Base-by-base conservation (phyloP, 1,140 invertebrate species). In the Zaprionus lachaisei region DNA sequence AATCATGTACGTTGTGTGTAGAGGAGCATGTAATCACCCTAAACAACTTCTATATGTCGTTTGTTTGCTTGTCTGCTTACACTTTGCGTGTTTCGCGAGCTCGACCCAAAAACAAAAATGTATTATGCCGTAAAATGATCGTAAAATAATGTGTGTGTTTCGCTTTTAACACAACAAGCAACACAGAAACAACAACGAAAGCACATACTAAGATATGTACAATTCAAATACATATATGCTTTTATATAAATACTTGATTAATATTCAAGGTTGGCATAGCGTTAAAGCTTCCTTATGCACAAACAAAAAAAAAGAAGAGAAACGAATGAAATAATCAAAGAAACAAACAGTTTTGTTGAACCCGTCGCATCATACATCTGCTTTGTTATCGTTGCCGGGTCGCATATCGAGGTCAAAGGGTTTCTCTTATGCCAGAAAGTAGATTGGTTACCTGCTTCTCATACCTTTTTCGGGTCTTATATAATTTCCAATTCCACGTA, bases 221-320 rank as follows among this genome's bases (percentile, higher is more conserved):
- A 67, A 67, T 55, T 49, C 24, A 66, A 49, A 47, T 38, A 62
- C 51, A 63, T 14, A 62, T 34, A 15, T 31, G 15, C 17, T 51
- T 55, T 71, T 75, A 64, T 71, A 71, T 64, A 75, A 75, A 75
- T 65, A 61, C 56, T 72, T 76, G 61, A 76, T 76, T 76, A 61
- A 72, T 65, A 76, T 76, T 76, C 73, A 76, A 76, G 73, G 73
- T 76, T 71, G 61, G 12, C 37, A 47, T 44, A 28, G 68, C 68
- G 56, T 5, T 65, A 58, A 38, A 60, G 73, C 73, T 76, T 76
- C 73, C 73, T 76, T 66, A 72, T 76, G 20, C 56, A 56, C 68
- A 68, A 62, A 58, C 58, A 75, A 26, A 70, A 55, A 70, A 55
- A 57, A 76, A 63, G 41, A n/a, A 65, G 24, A 5, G 24, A 60